Conservation (phyloP, 2,888 invertebrate species). For the Seira musarum region DNA sequence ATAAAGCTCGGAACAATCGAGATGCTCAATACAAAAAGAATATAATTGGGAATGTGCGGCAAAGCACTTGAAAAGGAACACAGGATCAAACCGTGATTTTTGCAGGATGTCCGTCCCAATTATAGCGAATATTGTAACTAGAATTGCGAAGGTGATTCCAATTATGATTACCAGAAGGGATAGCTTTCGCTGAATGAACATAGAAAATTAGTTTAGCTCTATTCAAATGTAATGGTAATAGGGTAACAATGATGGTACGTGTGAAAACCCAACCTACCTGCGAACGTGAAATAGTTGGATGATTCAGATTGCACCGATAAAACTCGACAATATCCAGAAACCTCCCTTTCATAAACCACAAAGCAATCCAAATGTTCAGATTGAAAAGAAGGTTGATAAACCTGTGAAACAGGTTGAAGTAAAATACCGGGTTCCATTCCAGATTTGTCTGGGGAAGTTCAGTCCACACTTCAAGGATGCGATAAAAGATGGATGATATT, state of each 20-base stretch:
- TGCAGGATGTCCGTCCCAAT: slow-evolving; percentile 30
- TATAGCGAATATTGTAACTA: neutral
- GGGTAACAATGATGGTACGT: too few species aligned
- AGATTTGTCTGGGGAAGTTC: neutral
- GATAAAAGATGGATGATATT: slow-evolving; percentile 22
- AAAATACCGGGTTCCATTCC: slow-evolving; percentile 24
- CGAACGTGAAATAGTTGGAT: neutral
- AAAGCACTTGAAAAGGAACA: slow-evolving; percentile 22
- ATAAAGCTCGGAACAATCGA: too few species aligned
- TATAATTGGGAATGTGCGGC: neutral
- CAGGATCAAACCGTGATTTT: slow-evolving; percentile 20
- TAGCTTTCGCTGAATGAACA: neutral
- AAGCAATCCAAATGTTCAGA: slow-evolving; percentile 11
- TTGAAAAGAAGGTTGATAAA: slow-evolving; percentile 30
- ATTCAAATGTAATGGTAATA: too few species aligned
- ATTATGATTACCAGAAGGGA: neutral
- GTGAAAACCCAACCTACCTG: too few species aligned
- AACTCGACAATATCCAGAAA: slow-evolving; percentile 11
- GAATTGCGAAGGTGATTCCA: neutral
- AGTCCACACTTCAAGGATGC: slow-evolving; percentile 5
- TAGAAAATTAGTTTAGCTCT: too few species aligned
- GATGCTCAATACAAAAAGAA: slow-evolving; percentile 16
- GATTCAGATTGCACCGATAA: slow-evolving; percentile 1
- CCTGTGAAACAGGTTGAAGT: slow-evolving; percentile 23
- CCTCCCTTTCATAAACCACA: slow-evolving; percentile 15